Evolutionary conservation across 2,797 vertebrate genomes (phyloP), one percentile per base, ranked within the genome.

Genomic region (Acropternis orthonyx): DNA sequence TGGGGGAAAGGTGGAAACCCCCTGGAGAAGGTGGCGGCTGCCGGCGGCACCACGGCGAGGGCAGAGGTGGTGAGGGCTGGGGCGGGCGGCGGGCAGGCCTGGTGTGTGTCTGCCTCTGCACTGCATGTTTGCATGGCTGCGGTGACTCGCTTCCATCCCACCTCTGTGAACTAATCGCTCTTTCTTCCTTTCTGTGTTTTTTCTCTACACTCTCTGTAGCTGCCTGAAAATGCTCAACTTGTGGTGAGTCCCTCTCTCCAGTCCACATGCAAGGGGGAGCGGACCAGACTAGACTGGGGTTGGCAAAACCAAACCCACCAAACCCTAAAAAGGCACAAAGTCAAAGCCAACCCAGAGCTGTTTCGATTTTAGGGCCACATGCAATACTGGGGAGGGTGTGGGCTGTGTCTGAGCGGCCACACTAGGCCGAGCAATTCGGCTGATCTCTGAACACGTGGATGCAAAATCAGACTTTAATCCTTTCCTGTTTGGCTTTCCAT

Each of bases 181-280:
- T 98, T 97, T 98, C 98, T 98, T 97, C 97, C 97, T 98, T 97
- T 97, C 98, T 97, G 96, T 98, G 97, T 98, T 98, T 99, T 99
- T 99, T 99, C 98, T 98, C 98, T 98, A 98, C 98, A 98, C 98
- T 98, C 98, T 98, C 98, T 99, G 98, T 99, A 99, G 99, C 99
- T 99, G 99, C 99, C 99, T 99, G 99, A 99, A 99, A 99, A 99
- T 99, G 99, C 99, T 99, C 99, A 99, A 99, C 99, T 98, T 99
- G 99, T 99, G 99, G 99, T 99, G 99, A 99, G 99, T 99, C 99
- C 98, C 98, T 99, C 99, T 99, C 99, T 99, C 98, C 98, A 97
- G 99, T 98, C 98, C 98, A 98, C 98, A 97, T 96, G 94, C 98
- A 98, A 97, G 98, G 99, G 98, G 98, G 98, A 99, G 99, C 96